These are phyloP conservation scores for Cantharis rustica DNA, from an alignment of 2,888 invertebrate genomes.

Conservation along the genomic window DNA sequence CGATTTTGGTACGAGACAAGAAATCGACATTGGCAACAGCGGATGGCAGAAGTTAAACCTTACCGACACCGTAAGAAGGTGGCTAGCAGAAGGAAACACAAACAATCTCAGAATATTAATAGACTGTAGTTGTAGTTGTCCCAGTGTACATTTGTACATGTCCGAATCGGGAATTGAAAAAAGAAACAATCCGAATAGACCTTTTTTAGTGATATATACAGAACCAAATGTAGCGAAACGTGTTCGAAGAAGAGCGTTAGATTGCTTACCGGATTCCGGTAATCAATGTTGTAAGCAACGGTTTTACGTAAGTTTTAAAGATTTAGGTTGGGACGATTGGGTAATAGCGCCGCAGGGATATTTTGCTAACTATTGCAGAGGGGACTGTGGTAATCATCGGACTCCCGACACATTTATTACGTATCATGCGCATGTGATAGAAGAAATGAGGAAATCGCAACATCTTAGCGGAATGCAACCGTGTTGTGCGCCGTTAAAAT, in stretches of 20 bases:
- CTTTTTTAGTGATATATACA: conserved; percentile 82
- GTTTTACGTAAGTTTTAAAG: conserved; percentile 90
- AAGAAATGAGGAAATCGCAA: conserved; percentile 82
- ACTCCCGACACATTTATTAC: conserved; percentile 83
- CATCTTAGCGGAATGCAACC: conserved; percentile 80
- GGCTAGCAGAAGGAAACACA: conserved; percentile 62
- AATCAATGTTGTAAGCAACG: conserved; percentile 87
- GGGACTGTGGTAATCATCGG: conserved; percentile 80
- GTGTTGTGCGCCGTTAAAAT: conserved; percentile 90
- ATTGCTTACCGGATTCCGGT: conserved; percentile 73
- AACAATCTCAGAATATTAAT: conserved; percentile 77
- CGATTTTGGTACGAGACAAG: conserved; percentile 63
- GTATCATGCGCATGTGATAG: conserved; percentile 90
- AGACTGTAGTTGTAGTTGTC: conserved; percentile 80
- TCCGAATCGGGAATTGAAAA: conserved; percentile 47
- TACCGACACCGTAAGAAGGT: conserved; percentile 75
- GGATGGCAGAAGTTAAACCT: conserved; percentile 90
- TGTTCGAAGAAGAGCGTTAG: conserved; percentile 80
- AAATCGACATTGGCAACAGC: conserved; percentile 63
- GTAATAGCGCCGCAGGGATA: conserved; percentile 84
- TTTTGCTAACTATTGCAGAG: conserved; percentile 92
- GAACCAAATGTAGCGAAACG: conserved; percentile 71
- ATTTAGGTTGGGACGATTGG: conserved; percentile 95
- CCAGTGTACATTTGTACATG: conserved; percentile 74
- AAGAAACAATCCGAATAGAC: conserved; percentile 68